Evolutionary conservation across 2,888 invertebrate species (phyloP), one percentile per base, ranked within the genome.

Genomic region (Temnothorax ravouxi): DNA sequence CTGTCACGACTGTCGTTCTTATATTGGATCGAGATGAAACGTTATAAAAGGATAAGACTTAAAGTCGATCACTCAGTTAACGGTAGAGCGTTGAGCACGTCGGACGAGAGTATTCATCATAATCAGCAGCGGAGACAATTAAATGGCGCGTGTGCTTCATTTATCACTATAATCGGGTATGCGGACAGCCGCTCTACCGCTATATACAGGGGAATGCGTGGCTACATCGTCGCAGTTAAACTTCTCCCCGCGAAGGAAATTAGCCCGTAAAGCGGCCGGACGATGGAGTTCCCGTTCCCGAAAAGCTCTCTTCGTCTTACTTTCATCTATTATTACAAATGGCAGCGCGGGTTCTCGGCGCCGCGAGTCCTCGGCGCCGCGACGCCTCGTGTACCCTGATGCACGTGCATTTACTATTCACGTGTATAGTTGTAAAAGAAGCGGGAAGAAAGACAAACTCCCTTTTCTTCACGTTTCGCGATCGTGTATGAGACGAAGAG

Each of bases 301-400:
- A 85, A 82, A 89, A 85, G 62, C 84, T 86, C 84, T 86, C 84
- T 34, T 87, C 87, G 74, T 74, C 74, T 83, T 82, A 81, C 83
- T 88, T 86, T 89, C 88, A 90, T 91, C 86, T 88, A 89, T 89
- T 91, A 91, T 90, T 91, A 86, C 86, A 71, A 61, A 29, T 81
- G 59, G 71, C 74, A 64, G 85, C 67, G 84, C 72, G 79, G 88
- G 86, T 41, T 64, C 62, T n/a, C 41, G 61, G 69, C 76, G 62
- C 84, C 79, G 81, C 69, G 79, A 90, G 50, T 86, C 84, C 79
- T 80, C 66, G 71, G 18, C 76, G 54, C 69, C 66, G 25, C 83
- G 84, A 85, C 76, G 71, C 81, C 80, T 80, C 76, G 75, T 47
- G 29, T 71, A 81, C 84, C 59, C 75, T 59, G 54, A 52, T 56